Base-by-base conservation (phyloP, 2,888 invertebrate genomes). In the Timandra comae region DNA sequence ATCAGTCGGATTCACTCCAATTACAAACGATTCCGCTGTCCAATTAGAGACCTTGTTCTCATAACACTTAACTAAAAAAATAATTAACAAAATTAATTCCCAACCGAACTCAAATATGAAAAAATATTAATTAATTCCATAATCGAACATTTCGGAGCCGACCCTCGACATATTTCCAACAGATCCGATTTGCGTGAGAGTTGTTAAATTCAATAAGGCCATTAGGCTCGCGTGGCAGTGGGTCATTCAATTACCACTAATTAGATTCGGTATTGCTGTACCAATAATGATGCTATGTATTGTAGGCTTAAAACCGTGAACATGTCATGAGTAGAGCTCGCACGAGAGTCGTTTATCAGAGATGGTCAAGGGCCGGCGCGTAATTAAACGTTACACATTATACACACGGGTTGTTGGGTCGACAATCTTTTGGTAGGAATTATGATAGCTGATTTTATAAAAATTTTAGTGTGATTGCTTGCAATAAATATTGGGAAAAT, bases 331-430 rank as follows among this genome's bases (percentile, higher is more conserved):
- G 61, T 34, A 57, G 49, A 62, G 56, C 52, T 57, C 52, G 54
- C 54, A 67, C 61, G 63, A 77, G 78, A 70, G 77, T 74, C 75
- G 70, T 79, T 76, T 72, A 78, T 79, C 77, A 75, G 68, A 53
- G 65, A 46, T 56, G 60, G 71, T 73, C 69, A 77, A 80, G 80
- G 65, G 69, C 69, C 65, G 53, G 44, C 63, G 68, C 65, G 73
- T 79, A 80, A 81, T 81, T 80, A 79, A 79, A 76, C 66, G 65
- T 58, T 63, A 63, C 65, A 52, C 49, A 49, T 30, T 31, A 37
- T 32, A 62, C 66, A 60, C 50, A 70, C 56, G 26, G 55, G 0
- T 9, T 0, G 0, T 1, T 1, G 33, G 35, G 16, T 43, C 26
- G 24, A n/a, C 10, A 3, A 47, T 26, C 43, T 34, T 11, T 22